Percentiles rank a stretch among this genome's conserved stretches.
Conservation (phyloP, 2,888 invertebrate genomes). For the Allacma fusca region DNA sequence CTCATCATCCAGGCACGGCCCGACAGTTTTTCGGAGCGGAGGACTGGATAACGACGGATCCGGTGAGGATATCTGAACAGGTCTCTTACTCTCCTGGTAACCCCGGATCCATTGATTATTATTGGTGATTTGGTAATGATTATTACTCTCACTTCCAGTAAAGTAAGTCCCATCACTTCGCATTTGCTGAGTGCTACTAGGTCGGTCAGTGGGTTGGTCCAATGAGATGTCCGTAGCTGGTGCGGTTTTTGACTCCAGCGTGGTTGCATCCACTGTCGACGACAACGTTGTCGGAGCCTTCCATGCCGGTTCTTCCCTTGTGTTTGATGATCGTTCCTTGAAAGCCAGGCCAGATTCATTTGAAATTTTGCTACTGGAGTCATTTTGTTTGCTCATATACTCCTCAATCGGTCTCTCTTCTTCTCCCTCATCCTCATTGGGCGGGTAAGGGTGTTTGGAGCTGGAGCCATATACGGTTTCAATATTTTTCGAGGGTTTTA, state of each 20-base stretch:
- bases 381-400: no score
- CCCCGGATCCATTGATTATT: conserved; percentile 11
- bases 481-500: not conserved
- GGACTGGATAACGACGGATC: no score
- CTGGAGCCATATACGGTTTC: not conserved
- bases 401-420: not conserved
- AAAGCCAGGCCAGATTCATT: no score
- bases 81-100: not conserved
- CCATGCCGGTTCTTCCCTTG: no score
- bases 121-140: conserved; percentile 25
- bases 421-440: conserved; percentile 6
- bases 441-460: not conserved
- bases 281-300: no score
- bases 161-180: conserved; percentile 37
- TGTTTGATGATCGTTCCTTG: no score
- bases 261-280: conserved; percentile 17
- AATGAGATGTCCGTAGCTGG: conserved; percentile 43
- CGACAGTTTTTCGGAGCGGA: not conserved
- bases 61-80: conserved; percentile 1
- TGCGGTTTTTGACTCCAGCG: conserved; percentile 45
- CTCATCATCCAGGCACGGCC: not conserved
- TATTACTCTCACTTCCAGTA: conserved; percentile 33
- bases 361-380: no score
- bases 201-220: conserved; percentile 40
- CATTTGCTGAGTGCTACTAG: conserved; percentile 55